Conservation (phyloP, 2,888 invertebrate genomes). For the Lasioglossum villosulum region DNA sequence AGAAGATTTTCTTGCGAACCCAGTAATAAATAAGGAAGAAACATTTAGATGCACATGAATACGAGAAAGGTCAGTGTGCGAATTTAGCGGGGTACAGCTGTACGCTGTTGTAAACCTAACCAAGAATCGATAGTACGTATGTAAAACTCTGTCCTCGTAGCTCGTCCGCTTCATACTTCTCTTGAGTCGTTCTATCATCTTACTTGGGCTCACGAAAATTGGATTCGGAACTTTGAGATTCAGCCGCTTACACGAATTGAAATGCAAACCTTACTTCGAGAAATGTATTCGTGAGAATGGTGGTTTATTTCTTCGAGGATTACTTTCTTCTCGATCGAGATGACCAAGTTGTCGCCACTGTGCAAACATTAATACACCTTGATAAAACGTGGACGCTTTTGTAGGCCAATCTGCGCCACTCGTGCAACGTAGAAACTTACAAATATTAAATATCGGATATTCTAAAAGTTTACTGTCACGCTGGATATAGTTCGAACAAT, state of each 20-base stretch:
- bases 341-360: neutral
- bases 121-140: neutral
- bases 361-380: constrained; percentile 16
- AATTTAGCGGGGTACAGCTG: neutral
- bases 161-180: constrained; percentile 23
- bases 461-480: neutral
- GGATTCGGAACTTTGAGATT: constrained; percentile 44
- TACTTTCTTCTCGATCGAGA: constrained; percentile 2
- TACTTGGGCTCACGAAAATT: constrained; percentile 30
- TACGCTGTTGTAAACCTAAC: constrained; percentile 2
- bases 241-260: constrained; percentile 39
- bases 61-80: neutral
- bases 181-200: constrained; percentile 20
- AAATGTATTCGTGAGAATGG: constrained; percentile 35
- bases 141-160: constrained; percentile 8
- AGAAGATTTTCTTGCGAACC: neutral
- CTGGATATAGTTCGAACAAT: neutral
- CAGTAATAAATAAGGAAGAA: neutral
- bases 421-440: neutral
- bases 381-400: constrained; percentile 2
- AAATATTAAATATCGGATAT: neutral
- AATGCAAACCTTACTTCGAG: constrained; percentile 32
- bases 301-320: constrained; percentile 44
- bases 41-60: neutral
- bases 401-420: neutral